phyloP scores from a whole-genome alignment of 2,113 vertebrate species.

The Pygoscelis adeliae region DNA sequence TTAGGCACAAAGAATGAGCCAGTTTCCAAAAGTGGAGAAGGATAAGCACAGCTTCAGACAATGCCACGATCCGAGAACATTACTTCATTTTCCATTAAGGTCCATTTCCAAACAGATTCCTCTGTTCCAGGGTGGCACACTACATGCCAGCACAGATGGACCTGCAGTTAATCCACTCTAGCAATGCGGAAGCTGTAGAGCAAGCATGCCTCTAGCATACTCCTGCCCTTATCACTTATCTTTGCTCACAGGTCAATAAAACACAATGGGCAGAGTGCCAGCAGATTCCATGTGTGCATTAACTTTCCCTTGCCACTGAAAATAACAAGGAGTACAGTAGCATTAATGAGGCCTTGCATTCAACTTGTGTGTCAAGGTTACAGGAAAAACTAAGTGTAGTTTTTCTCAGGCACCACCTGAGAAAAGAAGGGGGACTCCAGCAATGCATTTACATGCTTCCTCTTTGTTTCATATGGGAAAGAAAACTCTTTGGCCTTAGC shows the following conservation, averaged over 20 bases:
- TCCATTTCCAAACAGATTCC: not conserved
- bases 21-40: slow-evolving; percentile 42
- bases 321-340: not conserved
- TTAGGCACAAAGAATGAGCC: slow-evolving; percentile 41
- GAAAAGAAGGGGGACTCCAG: not conserved
- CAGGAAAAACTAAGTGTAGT: not conserved
- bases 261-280: not conserved
- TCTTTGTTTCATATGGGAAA: not conserved
- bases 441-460: not conserved
- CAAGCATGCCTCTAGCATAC: not conserved
- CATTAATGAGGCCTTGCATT: not conserved
- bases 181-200: not conserved
- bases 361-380: not conserved
- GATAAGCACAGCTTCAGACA: slow-evolving; percentile 36
- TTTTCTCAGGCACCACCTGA: not conserved
- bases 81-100: slow-evolving; percentile 26
- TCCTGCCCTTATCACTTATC: not conserved
- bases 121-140: not conserved
- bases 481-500: not conserved
- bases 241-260: not conserved
- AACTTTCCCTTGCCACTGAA: not conserved
- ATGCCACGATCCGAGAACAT: not conserved
- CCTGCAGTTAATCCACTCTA: not conserved
- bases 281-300: not conserved
- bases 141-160: not conserved